phyloP scores from a whole-genome alignment of 2,113 vertebrate species.

The Ivindomyrus marchei region DNA sequence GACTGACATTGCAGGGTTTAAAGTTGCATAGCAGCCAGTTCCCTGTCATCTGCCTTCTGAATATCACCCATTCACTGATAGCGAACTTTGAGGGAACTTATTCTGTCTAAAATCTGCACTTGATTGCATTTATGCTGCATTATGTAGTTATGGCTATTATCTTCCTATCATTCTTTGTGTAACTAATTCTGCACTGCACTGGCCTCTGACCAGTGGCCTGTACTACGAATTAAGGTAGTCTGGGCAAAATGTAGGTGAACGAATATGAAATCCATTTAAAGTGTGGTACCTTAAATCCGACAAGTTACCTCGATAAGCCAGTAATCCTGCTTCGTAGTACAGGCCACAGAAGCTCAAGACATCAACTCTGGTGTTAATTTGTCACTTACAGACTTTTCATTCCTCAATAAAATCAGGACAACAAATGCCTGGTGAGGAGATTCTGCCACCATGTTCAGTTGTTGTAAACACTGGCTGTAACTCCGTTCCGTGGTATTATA shows the following conservation, averaged over 20 bases:
- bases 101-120: not conserved
- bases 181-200: not conserved
- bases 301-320: too few relatives aligned
- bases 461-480: not conserved
- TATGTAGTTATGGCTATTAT: not conserved
- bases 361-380: not conserved
- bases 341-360: not conserved
- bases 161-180: not conserved
- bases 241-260: too few relatives aligned
- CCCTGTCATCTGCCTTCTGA: not conserved
- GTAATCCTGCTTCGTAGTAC: too few relatives aligned
- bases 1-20: not conserved
- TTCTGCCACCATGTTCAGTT: not conserved
- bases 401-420: not conserved
- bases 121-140: not conserved
- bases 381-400: not conserved
- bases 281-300: too few relatives aligned
- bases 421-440: not conserved
- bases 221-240: too few relatives aligned
- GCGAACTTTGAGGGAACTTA: not conserved
- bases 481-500: not conserved
- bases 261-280: too few relatives aligned
- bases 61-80: not conserved
- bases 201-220: not conserved
- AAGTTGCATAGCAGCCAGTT: not conserved